Evolutionary conservation across 2,888 invertebrate genomes (phyloP).

Genomic region (Geotrupes spiniger): DNA sequence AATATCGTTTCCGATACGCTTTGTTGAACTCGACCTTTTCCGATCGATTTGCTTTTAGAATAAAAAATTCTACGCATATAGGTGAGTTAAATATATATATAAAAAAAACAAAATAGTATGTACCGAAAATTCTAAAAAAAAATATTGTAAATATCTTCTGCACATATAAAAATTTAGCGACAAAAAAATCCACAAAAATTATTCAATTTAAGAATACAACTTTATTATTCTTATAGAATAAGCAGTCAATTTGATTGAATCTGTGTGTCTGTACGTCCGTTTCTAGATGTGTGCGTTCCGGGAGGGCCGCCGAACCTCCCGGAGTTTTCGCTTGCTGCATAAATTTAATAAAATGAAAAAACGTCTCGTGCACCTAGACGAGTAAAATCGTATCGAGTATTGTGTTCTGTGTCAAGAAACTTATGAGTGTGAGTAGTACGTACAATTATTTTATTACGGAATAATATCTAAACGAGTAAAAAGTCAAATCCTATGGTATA

Average conservation of each 20-base stretch:
- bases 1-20: too few species aligned
- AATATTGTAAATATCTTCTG: constrained; percentile 27
- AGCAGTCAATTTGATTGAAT: constrained; percentile 39
- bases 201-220: constrained; percentile 35
- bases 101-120: too few species aligned
- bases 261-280: constrained; percentile 34
- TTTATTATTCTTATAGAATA: constrained; percentile 43
- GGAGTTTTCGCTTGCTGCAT: constrained; percentile 16
- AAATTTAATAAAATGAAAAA: constrained; percentile 4
- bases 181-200: constrained; percentile 25
- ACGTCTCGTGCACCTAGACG: constrained; percentile 12
- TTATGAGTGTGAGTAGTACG: constrained; percentile 29
- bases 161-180: constrained; percentile 32
- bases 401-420: constrained; percentile 28
- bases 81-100: too few species aligned
- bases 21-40: neutral
- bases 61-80: constrained; percentile 3
- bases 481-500: constrained; percentile 33
- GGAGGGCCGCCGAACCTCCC: too few species aligned
- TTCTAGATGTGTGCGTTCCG: constrained; percentile 17
- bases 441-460: constrained; percentile 30
- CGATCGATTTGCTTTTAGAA: neutral
- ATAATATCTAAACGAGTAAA: constrained; percentile 21
- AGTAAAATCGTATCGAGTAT: constrained; percentile 28
- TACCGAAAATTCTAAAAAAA: too few species aligned